Evolutionary conservation across 2,888 invertebrate species (phyloP).

Genomic region (Cheilosia vulpina): DNA sequence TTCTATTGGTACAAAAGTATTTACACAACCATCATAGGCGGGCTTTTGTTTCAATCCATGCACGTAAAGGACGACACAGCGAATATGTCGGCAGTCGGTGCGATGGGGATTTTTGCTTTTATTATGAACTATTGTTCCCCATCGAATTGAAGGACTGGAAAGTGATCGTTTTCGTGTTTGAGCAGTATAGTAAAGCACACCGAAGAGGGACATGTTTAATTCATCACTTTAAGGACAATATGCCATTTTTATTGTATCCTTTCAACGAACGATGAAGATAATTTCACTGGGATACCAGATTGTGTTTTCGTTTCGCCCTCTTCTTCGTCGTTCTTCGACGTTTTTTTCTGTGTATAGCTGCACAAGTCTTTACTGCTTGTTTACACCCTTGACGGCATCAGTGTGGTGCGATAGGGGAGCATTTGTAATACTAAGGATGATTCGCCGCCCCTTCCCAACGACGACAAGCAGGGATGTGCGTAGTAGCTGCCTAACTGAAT

Average conservation of each 20-base stretch:
- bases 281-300: slow-evolving; percentile 47
- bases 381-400: slow-evolving; percentile 44
- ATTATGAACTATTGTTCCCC: slow-evolving; percentile 27
- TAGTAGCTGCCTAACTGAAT: slow-evolving; percentile 8
- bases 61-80: neutral
- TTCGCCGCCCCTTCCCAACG: neutral
- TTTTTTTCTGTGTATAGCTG: slow-evolving; percentile 21
- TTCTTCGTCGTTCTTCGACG: neutral
- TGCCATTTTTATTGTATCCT: slow-evolving; percentile 22
- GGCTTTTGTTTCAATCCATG: slow-evolving; percentile 9
- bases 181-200: slow-evolving; percentile 18
- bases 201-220: slow-evolving; percentile 52
- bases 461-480: slow-evolving; percentile 4
- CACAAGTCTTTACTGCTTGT: slow-evolving; percentile 41
- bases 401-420: slow-evolving; percentile 5
- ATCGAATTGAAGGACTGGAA: slow-evolving; percentile 19
- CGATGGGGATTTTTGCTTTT: slow-evolving; percentile 20
- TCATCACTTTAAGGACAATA: slow-evolving; percentile 56
- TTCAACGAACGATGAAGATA: slow-evolving; percentile 9
- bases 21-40: neutral
- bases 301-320: slow-evolving; percentile 19
- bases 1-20: neutral
- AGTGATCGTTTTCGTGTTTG: slow-evolving; percentile 33
- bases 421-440: slow-evolving; percentile 27
- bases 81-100: slow-evolving; percentile 1